Evolutionary conservation across 1,140 invertebrate species (phyloP).

Genomic region (Drosophila pectinifera): DNA sequence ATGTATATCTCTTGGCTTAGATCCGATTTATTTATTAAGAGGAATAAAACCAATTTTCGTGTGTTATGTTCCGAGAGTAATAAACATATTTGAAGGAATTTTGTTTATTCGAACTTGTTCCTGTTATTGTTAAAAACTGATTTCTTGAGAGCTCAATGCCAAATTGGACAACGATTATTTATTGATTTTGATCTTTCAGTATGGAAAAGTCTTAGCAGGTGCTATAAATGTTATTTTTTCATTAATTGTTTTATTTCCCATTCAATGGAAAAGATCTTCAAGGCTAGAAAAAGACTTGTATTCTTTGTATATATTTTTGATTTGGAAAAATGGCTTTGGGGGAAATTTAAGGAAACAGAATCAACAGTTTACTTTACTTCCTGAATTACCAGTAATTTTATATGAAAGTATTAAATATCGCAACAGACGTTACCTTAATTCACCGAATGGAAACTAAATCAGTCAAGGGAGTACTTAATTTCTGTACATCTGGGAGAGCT

Average conservation of each 20-base stretch:
- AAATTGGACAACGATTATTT: background rate
- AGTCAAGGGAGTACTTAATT: background rate
- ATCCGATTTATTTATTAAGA: constrained; percentile 1
- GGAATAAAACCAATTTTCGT: background rate
- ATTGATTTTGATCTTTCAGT: background rate
- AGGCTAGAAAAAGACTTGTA: background rate
- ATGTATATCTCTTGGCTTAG: background rate
- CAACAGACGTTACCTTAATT: background rate
- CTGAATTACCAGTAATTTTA: background rate
- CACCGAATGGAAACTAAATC: background rate
- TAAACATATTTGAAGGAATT: background rate
- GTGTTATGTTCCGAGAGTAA: background rate
- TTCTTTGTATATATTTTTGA: background rate
- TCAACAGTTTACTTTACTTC: background rate
- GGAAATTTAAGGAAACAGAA: background rate
- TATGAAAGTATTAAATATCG: background rate
- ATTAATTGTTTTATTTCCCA: background rate
- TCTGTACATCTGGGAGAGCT: too few species aligned
- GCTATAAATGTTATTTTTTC: background rate
- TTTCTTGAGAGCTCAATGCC: background rate
- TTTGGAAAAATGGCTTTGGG: background rate
- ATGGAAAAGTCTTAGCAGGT: too few species aligned
- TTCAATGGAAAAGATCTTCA: background rate
- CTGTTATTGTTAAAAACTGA: background rate
- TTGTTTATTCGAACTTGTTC: background rate